Conservation (phyloP, 1,140 invertebrate genomes). For the Drosophila tristis region DNA sequence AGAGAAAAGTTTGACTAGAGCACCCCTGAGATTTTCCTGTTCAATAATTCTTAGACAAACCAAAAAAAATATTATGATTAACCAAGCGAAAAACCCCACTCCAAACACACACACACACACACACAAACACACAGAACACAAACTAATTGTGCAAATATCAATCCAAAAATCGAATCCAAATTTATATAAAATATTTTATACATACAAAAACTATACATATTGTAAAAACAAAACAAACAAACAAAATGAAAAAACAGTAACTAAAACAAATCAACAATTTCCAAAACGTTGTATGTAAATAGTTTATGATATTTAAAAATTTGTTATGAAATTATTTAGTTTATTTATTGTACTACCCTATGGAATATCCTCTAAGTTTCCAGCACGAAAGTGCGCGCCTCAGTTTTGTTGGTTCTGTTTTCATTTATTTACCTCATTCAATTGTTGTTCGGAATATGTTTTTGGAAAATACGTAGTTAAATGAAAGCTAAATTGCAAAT, state of each 20-base stretch:
- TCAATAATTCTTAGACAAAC: constrained; percentile 43
- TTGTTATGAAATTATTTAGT: constrained; percentile 44
- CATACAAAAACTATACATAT: constrained; percentile 61
- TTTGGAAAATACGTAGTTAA: constrained; percentile 76
- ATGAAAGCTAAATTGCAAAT: constrained; percentile 80
- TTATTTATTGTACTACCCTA: constrained; percentile 7
- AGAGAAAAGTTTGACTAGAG: constrained; percentile 45
- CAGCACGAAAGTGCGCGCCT: constrained; percentile 21
- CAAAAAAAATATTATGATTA: constrained; percentile 46
- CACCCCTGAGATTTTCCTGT: constrained; percentile 67
- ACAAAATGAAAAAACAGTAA: constrained; percentile 37
- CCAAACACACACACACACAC: constrained; percentile 45
- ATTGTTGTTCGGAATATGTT: constrained; percentile 67
- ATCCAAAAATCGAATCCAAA: constrained; percentile 49
- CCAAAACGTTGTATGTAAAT: constrained; percentile 69
- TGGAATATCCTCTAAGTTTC: constrained; percentile 17
- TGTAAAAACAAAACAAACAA: constrained; percentile 54
- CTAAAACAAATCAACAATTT: constrained; percentile 42
- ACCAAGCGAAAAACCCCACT: constrained; percentile 42
- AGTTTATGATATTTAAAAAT: constrained; percentile 63
- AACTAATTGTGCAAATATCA: constrained; percentile 73
- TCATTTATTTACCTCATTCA: constrained; percentile 63
- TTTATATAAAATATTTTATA: constrained; percentile 77
- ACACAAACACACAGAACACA: constrained; percentile 27
- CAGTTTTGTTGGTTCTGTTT: constrained; percentile 54